Conservation (phyloP, 2,797 vertebrate species). For the Anableps anableps region DNA sequence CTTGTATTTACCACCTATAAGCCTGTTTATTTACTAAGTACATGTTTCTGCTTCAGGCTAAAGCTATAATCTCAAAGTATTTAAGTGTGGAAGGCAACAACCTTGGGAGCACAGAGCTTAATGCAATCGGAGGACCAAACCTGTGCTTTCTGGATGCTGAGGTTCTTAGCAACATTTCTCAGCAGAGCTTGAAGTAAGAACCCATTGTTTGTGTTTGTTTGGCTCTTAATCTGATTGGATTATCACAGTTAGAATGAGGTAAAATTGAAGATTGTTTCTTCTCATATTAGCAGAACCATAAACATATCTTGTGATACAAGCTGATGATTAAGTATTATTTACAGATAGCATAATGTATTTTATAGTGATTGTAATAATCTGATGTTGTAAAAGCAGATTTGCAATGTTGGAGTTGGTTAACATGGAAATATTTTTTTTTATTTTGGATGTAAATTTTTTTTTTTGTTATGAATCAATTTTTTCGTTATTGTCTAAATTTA, state of each 20-base stretch:
- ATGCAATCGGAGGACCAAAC: conserved; percentile 67
- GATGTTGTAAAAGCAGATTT: neutral
- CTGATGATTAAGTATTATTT: neutral
- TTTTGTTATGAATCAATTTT: neutral
- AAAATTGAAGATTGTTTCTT: neutral
- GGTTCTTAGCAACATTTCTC: conserved; percentile 59
- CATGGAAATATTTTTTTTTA: neutral
- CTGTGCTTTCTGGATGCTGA: conserved; percentile 66
- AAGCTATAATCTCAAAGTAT: conserved; percentile 76
- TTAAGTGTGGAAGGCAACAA: conserved; percentile 60
- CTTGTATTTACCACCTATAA: rapidly evolving
- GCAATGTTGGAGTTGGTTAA: neutral
- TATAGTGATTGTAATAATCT: neutral
- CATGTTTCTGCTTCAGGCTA: conserved; percentile 54
- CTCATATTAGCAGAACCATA: neutral
- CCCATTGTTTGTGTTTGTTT: neutral
- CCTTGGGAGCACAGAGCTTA: conserved; percentile 71
- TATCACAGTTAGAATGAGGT: neutral
- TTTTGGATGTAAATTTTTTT: neutral
- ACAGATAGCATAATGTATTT: neutral
- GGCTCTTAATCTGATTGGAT: neutral
- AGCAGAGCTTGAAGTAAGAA: conserved; percentile 71
- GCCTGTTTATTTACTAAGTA: neutral
- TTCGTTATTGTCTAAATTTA: neutral
- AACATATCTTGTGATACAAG: neutral